Evolutionary conservation across 1,140 invertebrate genomes (phyloP), one percentile per base, ranked within the genome.

Genomic region (Brachionus plicatilis): DNA sequence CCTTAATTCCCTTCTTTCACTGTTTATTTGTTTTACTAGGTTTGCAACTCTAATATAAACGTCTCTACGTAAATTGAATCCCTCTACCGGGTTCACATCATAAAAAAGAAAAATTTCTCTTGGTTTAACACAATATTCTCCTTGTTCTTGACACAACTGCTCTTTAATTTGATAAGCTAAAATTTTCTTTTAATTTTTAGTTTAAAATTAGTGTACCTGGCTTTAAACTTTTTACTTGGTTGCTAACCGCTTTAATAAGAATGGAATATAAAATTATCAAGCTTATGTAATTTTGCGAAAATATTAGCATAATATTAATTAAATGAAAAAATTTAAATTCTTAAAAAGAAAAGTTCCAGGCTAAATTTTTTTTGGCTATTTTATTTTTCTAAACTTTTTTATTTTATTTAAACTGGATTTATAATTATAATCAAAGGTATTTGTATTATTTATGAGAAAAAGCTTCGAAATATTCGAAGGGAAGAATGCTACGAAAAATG

Each of bases 11-110:
- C 91, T 90, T 88, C 90, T 88, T 5, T 70, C 29, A 37, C 5
- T 41, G 14, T 47, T 53, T 70, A 95, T 90, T 85, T 92, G 91
- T 87, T 92, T 91, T 0, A 95, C 90, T 86, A 97, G 92, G 76
- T 94, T 93, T 12, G 96, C 95, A 86, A 97, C 91, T 87, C 97
- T 91, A 90, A 98, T 93, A 86, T 96, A 98, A 9, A 99, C 96
- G 92, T 99, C 97, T 85, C 96, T 91, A 72, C 96, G 91, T 84
- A 99, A 91, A 91, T 99, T 99, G 88, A 99, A 99, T 0, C 97
- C 97, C 92, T 99, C 96, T 1, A 94, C 93, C 20, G 93, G 93
- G 90, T 98, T 98, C 0, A 98, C 93, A 90, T 97, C 95, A 89
- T 98, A 98, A 33, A 98, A 91, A 78, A 97, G 89, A 87, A 93